Conservation (phyloP, 64 coral and sea anemone species). For the Catalaphyllia jardinei region DNA sequence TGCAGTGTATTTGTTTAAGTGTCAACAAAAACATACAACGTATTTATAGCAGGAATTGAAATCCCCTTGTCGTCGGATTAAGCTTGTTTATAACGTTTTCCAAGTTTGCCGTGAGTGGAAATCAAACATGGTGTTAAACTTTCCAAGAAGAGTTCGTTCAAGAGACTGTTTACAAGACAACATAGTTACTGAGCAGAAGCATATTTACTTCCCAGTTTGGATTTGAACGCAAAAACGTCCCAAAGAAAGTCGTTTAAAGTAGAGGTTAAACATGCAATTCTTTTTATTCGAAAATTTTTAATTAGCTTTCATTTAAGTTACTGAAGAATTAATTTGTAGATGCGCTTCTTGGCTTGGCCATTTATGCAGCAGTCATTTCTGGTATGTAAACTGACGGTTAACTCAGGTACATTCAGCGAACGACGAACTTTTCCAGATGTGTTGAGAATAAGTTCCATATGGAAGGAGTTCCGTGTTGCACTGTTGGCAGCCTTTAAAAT, state of each 20-base stretch:
- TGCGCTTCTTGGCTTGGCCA: not conserved
- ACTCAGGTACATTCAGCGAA: not conserved
- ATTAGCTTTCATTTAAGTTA: not conserved
- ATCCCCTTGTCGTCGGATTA: not conserved
- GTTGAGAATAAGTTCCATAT: not conserved
- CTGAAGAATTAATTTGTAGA: not conserved
- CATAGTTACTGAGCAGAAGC: not conserved
- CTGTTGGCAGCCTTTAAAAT: not conserved
- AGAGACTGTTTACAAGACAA: not conserved
- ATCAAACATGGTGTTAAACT: not conserved
- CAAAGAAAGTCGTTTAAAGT: not conserved
- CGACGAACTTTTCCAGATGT: not conserved
- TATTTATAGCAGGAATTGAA: not conserved
- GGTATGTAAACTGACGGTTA: not conserved
- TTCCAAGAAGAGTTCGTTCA: not conserved
- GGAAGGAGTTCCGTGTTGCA: not conserved
- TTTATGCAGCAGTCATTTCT: not conserved
- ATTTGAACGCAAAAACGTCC: not conserved
- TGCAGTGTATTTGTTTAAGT: conserved; percentile 3
- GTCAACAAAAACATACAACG: conserved; percentile 6
- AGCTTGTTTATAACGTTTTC: not conserved
- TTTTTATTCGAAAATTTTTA: not conserved
- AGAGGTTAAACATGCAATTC: not conserved
- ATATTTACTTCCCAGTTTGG: not conserved
- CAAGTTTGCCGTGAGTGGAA: not conserved